Base-by-base conservation (phyloP, 2,113 vertebrate genomes). In the Ammodytes marinus region DNA sequence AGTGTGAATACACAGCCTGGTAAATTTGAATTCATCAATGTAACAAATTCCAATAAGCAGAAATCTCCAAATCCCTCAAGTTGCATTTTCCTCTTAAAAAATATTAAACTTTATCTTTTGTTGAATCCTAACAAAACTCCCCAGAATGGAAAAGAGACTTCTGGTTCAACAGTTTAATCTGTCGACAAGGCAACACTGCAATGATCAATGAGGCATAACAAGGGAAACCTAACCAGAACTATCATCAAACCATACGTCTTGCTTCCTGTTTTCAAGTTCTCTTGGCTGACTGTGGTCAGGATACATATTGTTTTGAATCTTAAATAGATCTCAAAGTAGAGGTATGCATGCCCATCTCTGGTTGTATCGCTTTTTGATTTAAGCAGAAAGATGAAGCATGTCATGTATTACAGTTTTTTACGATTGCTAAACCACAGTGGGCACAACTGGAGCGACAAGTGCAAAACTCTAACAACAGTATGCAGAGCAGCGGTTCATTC, bases 121-220 rank as follows among this genome's bases (percentile, higher is more conserved):
- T 40, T n/a, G 52, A 46, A 12, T 45, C 10, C 60, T 77, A 12
- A 50, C 50, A 12, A 59, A 65, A 77, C 8, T 52, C 57, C 12
- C 42, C 49, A 42, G 49, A 54, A 37, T 37, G 19, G 12, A 37
- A 47, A 52, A 58, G 50, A 74, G 9, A 47, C 37, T 49, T 65
- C 11, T 12, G 47, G 55, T 61, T 55, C 57, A 69, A 67, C 3
- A 53, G 11, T 58, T 75, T 59, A 47, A 63, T 79, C 64, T 74
- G 37, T 19, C 17, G 39, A 43, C 50, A 69, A 40, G 40, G 42
- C 53, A 47, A 69, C 50, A 1, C 37, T 50, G 63, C 19, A 74
- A 53, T 58, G 58, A 74, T 69, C 66, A 83, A 71, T 68, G 67
- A 71, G 11, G 52, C 67, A 43, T 49, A 47, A 54, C 27, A 58